Conservation (phyloP, 2,888 invertebrate species). For the Meliscaeva auricollis region DNA sequence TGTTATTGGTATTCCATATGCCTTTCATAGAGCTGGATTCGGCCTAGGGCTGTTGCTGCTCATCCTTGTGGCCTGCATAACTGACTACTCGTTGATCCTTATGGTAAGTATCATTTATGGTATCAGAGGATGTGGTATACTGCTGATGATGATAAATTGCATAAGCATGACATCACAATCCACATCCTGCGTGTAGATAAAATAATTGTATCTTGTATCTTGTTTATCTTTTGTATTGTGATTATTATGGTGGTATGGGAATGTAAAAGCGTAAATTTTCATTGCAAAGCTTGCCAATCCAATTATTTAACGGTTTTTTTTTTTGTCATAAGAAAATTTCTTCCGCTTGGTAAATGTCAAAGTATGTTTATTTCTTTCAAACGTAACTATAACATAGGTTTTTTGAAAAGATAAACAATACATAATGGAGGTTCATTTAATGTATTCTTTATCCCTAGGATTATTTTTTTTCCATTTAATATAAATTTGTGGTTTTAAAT, state of each 20-base stretch:
- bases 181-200: slow-evolving; percentile 25
- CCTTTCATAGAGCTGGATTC: slow-evolving; percentile 91
- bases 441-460: too few species aligned
- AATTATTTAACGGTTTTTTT: slow-evolving; percentile 5
- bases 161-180: slow-evolving; percentile 30
- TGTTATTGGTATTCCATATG: slow-evolving; percentile 94
- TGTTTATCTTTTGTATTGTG: slow-evolving; percentile 28
- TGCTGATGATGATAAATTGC: slow-evolving; percentile 50
- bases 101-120: slow-evolving; percentile 86
- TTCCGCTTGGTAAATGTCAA: too few species aligned
- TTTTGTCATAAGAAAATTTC: background rate
- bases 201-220: slow-evolving; percentile 55
- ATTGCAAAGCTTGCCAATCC: slow-evolving; percentile 18
- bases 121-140: slow-evolving; percentile 3
- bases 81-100: slow-evolving; percentile 92
- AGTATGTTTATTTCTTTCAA: too few species aligned
- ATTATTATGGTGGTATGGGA: background rate
- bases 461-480: too few species aligned
- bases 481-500: too few species aligned
- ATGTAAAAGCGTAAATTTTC: background rate
- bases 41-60: slow-evolving; percentile 90
- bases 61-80: slow-evolving; percentile 89
- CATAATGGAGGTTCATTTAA: too few species aligned
- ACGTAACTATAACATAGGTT: too few species aligned
- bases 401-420: too few species aligned